phyloP scores from a whole-genome alignment of 1,140 invertebrate species.

The Heliothis virescens region DNA sequence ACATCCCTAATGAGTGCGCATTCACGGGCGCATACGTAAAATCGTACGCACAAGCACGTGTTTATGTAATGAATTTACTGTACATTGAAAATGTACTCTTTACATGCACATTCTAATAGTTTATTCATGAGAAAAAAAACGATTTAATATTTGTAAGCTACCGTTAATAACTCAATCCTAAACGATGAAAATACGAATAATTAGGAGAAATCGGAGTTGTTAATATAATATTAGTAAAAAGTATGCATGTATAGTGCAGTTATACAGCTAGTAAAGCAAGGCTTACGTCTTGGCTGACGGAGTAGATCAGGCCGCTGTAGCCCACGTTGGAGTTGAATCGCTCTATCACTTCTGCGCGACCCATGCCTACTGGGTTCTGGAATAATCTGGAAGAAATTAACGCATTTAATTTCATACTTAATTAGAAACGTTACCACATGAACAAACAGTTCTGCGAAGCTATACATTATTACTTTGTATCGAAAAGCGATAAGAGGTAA shows the following conservation, averaged over 20 bases:
- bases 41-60: too few species aligned
- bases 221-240: slow-evolving; percentile 21
- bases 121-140: too few species aligned
- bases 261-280: slow-evolving; percentile 15
- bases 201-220: slow-evolving; percentile 9
- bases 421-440: not conserved
- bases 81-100: too few species aligned
- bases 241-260: slow-evolving; percentile 42
- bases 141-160: too few species aligned
- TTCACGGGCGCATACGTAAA: too few species aligned
- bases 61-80: too few species aligned
- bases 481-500: too few species aligned
- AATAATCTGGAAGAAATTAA: slow-evolving; percentile 72
- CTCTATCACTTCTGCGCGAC: slow-evolving; percentile 91
- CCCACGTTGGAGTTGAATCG: slow-evolving; percentile 99
- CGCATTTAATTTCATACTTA: not conserved
- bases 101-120: too few species aligned
- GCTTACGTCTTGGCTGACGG: slow-evolving; percentile 97
- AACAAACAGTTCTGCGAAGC: not conserved
- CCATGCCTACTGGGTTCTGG: slow-evolving; percentile 82
- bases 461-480: too few species aligned
- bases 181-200: not conserved
- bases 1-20: too few species aligned
- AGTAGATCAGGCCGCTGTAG: slow-evolving; percentile 98
- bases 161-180: not conserved